Conservation (phyloP, 2,113 vertebrate genomes). For the Amia ocellicauda region DNA sequence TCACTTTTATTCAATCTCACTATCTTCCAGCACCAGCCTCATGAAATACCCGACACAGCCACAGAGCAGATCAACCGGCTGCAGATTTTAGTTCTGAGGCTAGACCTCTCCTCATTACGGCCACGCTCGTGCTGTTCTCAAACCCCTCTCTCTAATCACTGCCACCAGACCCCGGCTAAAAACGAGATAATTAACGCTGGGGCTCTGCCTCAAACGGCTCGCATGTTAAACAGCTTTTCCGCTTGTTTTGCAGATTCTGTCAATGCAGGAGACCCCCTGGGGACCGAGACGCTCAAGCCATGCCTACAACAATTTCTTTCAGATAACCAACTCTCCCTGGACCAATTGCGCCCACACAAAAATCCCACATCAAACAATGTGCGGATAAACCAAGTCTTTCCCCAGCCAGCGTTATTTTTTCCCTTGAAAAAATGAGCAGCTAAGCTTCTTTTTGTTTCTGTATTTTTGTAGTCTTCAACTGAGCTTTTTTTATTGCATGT, state of each 20-base stretch:
- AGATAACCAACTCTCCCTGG: constrained; percentile 40
- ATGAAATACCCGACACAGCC: constrained; percentile 51
- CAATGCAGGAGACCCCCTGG: constrained; percentile 42
- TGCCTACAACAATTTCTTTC: constrained; percentile 43
- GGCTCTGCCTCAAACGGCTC: constrained; percentile 52
- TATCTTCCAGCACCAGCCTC: constrained; percentile 66
- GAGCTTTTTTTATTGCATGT: constrained; percentile 58
- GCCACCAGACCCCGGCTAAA: constrained; percentile 45
- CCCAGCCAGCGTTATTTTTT: constrained; percentile 36
- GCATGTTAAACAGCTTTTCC: constrained; percentile 53
- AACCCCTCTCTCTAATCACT: constrained; percentile 41
- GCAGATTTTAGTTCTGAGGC: constrained; percentile 42
- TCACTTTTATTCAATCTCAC: constrained; percentile 56
- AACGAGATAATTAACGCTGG: constrained; percentile 39
- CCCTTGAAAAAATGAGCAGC: constrained; percentile 37
- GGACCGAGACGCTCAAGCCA: constrained; percentile 39
- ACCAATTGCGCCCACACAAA: constrained; percentile 23
- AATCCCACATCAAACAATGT: constrained; percentile 28
- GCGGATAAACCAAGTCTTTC: constrained; percentile 41
- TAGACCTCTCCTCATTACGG: constrained; percentile 48
- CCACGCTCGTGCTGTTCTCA: neutral
- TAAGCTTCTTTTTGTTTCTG: constrained; percentile 40
- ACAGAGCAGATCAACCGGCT: constrained; percentile 47
- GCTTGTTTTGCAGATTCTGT: constrained; percentile 38
- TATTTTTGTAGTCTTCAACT: constrained; percentile 45